Percentiles rank a stretch among this genome's conserved stretches.
phyloP scores from a whole-genome alignment of 2,888 invertebrate genomes.

The Gymnosoma rotundatum region DNA sequence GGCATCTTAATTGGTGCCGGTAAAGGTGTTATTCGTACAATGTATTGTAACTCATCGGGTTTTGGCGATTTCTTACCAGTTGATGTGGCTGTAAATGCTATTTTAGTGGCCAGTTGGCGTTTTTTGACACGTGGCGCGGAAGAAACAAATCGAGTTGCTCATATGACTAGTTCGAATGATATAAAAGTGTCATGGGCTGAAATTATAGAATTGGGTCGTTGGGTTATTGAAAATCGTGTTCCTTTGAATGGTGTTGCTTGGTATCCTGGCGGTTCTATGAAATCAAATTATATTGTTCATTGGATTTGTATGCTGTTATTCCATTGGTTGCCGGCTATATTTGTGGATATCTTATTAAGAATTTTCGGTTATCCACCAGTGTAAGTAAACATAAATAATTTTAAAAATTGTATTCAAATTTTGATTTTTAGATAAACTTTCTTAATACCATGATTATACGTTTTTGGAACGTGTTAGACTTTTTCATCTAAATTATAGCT shows the following conservation, averaged over 20 bases:
- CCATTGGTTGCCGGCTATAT: constrained; percentile 94
- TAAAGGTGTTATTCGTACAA: constrained; percentile 93
- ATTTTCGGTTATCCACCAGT: constrained; percentile 93
- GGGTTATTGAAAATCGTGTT: constrained; percentile 88
- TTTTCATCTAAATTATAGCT: too few relatives aligned
- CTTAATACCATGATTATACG: too few relatives aligned
- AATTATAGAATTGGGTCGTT: constrained; percentile 91
- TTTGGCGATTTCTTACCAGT: constrained; percentile 92
- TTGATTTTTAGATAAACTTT: not conserved
- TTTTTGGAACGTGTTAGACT: too few relatives aligned
- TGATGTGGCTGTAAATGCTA: constrained; percentile 90
- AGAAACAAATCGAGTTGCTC: constrained; percentile 84
- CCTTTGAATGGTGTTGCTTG: constrained; percentile 94
- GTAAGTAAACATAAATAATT: constrained; percentile 84
- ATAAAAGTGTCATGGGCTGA: constrained; percentile 94
- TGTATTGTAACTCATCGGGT: constrained; percentile 91
- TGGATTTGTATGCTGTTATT: constrained; percentile 92
- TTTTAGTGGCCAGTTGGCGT: constrained; percentile 78
- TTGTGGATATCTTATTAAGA: constrained; percentile 90
- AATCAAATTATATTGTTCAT: constrained; percentile 89
- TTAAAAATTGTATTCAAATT: not conserved
- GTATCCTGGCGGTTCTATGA: constrained; percentile 95
- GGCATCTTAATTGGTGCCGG: constrained; percentile 91
- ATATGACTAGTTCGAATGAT: constrained; percentile 91
- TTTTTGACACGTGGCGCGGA: constrained; percentile 75